Conservation (phyloP, 2,113 vertebrate genomes). For the Myrmecophaga tridactyla region DNA sequence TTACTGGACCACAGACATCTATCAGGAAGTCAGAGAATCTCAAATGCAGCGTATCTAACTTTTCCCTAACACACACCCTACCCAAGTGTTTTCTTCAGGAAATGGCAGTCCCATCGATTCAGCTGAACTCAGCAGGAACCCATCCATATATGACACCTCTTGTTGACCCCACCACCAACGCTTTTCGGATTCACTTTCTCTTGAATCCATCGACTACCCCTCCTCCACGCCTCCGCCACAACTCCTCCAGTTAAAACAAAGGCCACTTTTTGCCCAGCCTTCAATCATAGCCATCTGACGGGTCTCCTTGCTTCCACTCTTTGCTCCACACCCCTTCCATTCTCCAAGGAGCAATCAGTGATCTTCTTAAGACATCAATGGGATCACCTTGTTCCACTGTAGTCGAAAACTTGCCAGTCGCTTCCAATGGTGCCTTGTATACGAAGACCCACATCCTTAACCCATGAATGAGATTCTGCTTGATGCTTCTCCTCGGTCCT, state of each 20-base stretch:
- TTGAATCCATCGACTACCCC: neutral
- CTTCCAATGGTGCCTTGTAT: neutral
- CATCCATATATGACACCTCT: neutral
- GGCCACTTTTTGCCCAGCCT: neutral
- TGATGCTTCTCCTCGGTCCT: neutral
- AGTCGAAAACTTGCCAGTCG: neutral
- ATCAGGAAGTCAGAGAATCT: neutral
- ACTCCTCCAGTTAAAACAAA: neutral
- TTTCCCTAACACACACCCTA: neutral
- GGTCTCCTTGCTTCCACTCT: neutral
- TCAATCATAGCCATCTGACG: rapidly evolving
- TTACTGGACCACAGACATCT: neutral
- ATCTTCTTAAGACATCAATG: neutral
- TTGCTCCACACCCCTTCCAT: neutral
- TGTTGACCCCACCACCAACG: neutral
- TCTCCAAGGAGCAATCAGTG: neutral
- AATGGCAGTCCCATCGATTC: neutral
- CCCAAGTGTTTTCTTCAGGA: neutral
- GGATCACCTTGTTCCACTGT: neutral
- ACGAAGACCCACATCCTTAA: neutral
- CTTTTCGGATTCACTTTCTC: neutral
- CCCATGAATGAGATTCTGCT: neutral
- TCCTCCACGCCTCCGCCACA: neutral
- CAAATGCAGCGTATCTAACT: neutral
- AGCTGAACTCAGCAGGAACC: neutral